phyloP scores from a whole-genome alignment of 2,888 invertebrate species.

The Melipona bicolor region DNA sequence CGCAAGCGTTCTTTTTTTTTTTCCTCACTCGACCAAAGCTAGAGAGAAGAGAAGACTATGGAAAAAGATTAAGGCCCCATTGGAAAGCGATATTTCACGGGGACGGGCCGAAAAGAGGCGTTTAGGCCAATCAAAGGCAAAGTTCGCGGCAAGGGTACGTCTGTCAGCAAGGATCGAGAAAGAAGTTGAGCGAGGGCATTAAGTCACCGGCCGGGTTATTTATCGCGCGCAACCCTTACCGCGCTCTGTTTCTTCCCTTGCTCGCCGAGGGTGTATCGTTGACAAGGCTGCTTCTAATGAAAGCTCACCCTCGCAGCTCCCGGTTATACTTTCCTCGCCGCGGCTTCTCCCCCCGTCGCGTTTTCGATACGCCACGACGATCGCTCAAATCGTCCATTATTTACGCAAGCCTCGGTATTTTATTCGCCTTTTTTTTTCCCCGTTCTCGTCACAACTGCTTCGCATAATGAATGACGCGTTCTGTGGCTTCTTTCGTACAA shows the following conservation, averaged over 20 bases:
- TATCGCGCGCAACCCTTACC: constrained; percentile 77
- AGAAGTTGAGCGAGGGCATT: constrained; percentile 76
- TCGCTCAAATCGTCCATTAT: constrained; percentile 67
- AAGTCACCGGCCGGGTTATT: constrained; percentile 80
- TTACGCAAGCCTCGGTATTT: constrained; percentile 48
- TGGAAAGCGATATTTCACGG: constrained; percentile 28
- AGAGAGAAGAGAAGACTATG: background rate
- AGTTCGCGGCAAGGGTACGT: constrained; percentile 35
- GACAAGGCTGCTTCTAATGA: constrained; percentile 80
- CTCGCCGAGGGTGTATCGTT: constrained; percentile 75
- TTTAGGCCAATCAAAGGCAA: constrained; percentile 47
- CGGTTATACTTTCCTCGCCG: constrained; percentile 53
- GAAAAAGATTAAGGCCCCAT: background rate
- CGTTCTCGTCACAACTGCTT: constrained; percentile 1
- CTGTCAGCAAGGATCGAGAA: constrained; percentile 48
- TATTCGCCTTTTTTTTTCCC: constrained; percentile 54
- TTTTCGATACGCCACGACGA: constrained; percentile 60
- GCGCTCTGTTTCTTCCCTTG: constrained; percentile 73
- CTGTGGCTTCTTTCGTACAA: background rate
- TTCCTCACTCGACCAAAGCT: background rate
- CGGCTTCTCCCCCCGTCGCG: constrained; percentile 36
- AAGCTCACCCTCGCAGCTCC: constrained; percentile 74
- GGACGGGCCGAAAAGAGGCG: constrained; percentile 26
- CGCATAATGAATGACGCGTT: constrained; percentile 3
- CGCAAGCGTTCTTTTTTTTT: too few species aligned